These are phyloP conservation scores for Epizoanthus rinbou DNA, from an alignment of 92 coral and sea anemone genomes.

Conservation along the genomic window DNA sequence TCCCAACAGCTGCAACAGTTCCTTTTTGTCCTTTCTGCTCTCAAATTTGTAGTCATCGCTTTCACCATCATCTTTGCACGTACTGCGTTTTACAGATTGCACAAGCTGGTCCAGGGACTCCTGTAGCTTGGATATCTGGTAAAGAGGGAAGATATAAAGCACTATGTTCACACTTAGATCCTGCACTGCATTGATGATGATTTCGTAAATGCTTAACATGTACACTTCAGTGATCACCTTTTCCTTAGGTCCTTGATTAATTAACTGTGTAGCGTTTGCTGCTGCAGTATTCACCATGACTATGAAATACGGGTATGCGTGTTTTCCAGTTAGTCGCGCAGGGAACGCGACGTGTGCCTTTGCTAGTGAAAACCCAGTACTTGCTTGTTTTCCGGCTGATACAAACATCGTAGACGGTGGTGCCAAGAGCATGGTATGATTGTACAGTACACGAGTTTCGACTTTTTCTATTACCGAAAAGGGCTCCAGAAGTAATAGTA, in stretches of 20 bases:
- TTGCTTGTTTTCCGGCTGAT: neutral
- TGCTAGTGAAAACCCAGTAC: conserved; percentile 9
- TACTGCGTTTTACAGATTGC: conserved; percentile 17
- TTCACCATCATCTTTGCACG: conserved; percentile 19
- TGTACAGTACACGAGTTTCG: conserved; percentile 30
- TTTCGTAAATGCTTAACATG: conserved; percentile 39
- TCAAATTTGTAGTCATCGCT: conserved; percentile 18
- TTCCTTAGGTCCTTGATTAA: too few relatives aligned
- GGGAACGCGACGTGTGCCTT: conserved; percentile 2
- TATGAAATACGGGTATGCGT: conserved; percentile 9
- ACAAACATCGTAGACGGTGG: conserved; percentile 8
- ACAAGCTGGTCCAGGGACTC: conserved; percentile 10
- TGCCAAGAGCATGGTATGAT: conserved; percentile 28
- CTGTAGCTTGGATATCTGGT: conserved; percentile 39
- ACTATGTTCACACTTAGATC: conserved; percentile 45
- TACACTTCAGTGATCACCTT: conserved; percentile 25
- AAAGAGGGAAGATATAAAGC: conserved; percentile 42
- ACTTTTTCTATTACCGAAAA: conserved; percentile 51
- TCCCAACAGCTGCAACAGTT: neutral
- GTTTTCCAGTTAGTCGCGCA: conserved; percentile 9
- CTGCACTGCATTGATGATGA: conserved; percentile 30
- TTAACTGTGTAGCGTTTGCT: neutral
- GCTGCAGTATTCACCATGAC: neutral
- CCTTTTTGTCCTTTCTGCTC: conserved; percentile 30
- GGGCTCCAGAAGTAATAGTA: conserved; percentile 36